Base-by-base conservation (phyloP, 2,888 invertebrate species). In the Panzeria rudis region DNA sequence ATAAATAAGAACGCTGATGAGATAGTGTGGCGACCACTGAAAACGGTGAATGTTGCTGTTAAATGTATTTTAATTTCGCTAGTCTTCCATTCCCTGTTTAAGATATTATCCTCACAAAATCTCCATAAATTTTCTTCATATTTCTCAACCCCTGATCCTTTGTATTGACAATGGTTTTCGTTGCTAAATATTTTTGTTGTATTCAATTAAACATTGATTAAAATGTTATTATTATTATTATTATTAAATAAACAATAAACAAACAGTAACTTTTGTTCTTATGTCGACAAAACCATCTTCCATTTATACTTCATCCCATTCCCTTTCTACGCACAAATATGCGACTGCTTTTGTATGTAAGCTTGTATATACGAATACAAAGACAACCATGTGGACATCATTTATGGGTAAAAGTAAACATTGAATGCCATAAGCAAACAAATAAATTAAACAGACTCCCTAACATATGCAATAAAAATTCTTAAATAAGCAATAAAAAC, bases 191-290 rank as follows among this genome's bases (percentile, higher is more conserved):
- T 80, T 80, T 80, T 80, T 84, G 59, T 44, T 72, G 38, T 50
- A 61, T 77, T 77, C 80, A 64, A 80, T 84, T 77, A 77, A 84
- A 84, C 35, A 76, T 84, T 76, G 76, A 84, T 84, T 80, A 80
- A 72, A 76, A 76, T 77, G 66, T 72, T 76, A 71, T 79, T 79
- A 78, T 81, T 81, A 54, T 54, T 62, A 75, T 79, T 79, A 78
- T 81, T 75, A 56, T 38, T 64, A 77, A 80, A 77, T 32, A 80
- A 84, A 84, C 62, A 83, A 83, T 77, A 75, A 84, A 71, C 75
- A 13, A 76, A 72, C 72, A 44, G 3, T 47, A 35, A 68, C 77
- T 73, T 61, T 73, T 83, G 52, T 61, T 15, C 52, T 29, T n/a
- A 2, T 64, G 47, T 25, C 15, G 17, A 35, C 64, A 66, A 56